Percentiles rank a stretch among this genome's conserved stretches.
These are phyloP conservation scores for Diarsia mendica DNA, from an alignment of 2,888 invertebrate genomes.

Conservation along the genomic window DNA sequence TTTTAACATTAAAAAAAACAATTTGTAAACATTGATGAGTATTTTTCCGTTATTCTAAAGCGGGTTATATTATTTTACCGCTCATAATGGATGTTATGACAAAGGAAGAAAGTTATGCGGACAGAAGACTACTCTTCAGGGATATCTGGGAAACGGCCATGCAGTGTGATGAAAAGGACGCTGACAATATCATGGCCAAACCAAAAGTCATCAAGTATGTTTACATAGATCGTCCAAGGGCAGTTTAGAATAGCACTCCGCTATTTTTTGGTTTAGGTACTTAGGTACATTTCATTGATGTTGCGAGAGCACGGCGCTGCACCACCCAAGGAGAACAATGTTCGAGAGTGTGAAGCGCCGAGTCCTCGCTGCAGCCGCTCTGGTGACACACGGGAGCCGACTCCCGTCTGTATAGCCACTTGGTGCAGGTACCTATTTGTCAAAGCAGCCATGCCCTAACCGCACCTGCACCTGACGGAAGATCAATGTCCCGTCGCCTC, in stretches of 20 bases:
- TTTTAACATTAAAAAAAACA: background rate
- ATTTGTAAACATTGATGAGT: background rate
- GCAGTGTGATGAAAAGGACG: conserved; percentile 75
- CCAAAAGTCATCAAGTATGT: conserved; percentile 84
- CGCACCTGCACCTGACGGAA: background rate
- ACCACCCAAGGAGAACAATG: background rate
- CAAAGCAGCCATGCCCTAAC: background rate
- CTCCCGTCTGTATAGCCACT: background rate
- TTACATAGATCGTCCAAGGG: background rate
- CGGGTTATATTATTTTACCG: background rate
- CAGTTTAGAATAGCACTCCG: background rate
- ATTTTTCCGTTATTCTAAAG: background rate
- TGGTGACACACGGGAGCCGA: background rate
- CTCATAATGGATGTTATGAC: conserved; percentile 69
- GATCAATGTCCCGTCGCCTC: background rate
- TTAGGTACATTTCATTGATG: background rate
- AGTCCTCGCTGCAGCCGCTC: background rate
- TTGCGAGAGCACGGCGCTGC: background rate
- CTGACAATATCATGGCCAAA: conserved; percentile 72
- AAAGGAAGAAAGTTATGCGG: conserved; percentile 80
- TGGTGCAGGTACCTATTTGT: background rate
- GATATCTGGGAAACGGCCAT: conserved; percentile 83
- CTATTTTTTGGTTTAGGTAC: background rate
- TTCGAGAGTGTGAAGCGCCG: background rate
- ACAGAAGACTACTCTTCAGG: conserved; percentile 82